Conservation (phyloP, 2,888 invertebrate genomes). For the Pristionchus maxplancki region DNA sequence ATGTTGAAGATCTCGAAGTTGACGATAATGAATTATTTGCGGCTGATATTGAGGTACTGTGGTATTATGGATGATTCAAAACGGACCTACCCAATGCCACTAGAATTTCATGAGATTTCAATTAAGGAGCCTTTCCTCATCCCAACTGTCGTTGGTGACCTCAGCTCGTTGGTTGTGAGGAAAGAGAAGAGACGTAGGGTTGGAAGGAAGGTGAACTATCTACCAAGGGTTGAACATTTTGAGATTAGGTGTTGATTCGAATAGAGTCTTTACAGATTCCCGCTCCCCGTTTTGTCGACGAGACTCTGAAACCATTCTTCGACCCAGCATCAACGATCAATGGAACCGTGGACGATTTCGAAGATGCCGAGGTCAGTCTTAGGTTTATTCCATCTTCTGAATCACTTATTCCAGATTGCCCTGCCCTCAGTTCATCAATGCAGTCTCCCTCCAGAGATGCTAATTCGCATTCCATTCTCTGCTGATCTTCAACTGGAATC, state of each 20-base stretch:
- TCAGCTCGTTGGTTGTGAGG: not conserved
- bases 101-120: too few species aligned
- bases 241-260: too few species aligned
- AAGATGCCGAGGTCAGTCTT: not conserved
- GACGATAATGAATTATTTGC: not conserved
- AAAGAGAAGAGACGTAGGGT: not conserved
- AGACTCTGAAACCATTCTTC: not conserved
- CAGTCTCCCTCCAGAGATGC: conserved; percentile 19
- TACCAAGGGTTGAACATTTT: too few species aligned
- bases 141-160: not conserved
- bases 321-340: not conserved
- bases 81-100: too few species aligned
- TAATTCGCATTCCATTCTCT: not conserved
- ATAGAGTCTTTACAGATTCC: not conserved
- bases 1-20: not conserved
- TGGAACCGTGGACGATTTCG: not conserved
- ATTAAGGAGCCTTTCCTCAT: not conserved
- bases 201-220: not conserved
- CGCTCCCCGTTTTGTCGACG: not conserved
- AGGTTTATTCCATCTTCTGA: too few species aligned
- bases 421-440: not conserved
- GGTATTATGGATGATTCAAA: too few species aligned
- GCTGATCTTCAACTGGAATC: not conserved
- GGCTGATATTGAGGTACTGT: too few species aligned
- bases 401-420: too few species aligned